Base-by-base conservation (phyloP, 2,797 vertebrate species). In the Ispidina picta region DNA sequence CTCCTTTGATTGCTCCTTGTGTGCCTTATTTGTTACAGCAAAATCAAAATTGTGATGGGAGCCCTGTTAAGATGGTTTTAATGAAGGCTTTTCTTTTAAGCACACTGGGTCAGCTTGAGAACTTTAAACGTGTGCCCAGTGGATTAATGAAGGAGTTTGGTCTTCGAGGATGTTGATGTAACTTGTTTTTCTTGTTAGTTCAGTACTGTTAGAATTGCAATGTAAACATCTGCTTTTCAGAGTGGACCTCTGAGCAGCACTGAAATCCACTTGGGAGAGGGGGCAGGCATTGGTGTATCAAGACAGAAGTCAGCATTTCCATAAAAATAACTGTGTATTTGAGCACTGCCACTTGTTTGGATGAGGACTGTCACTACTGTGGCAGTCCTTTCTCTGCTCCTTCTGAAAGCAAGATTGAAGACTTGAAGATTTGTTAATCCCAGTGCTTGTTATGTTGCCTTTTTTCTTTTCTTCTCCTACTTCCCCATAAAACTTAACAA, bases 141-240 rank as follows among this genome's bases (percentile, higher is more conserved):
- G 75, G 51, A 43, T 86, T 84, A 74, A 63, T 85, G 41, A 71
- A 83, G 72, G 69, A 55, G 31, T 2, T 14, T 8, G 35, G 5
- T 44, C 70, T 80, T 77, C 69, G 52, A 71, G 35, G 46, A 15
- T 59, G 14, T 44, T 62, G 35, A 20, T 69, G 37, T 73, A 60
- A 79, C 58, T 83, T 78, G 59, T 49, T 85, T 71, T 87, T 43
- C 29, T 48, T 63, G 13, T 74, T 56, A 21, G 39, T 75, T 74
- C 29, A 83, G 43, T 69, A 7, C 39, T 72, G 41, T 17, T 71
- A 55, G 49, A 90, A 55, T 49, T 69, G 65, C 37, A 77, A 74
- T 83, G 15, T 43, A 79, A 91, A 72, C 15, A 44, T 43, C 74
- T 86, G 43, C 86, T 85, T 75, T 90, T 75, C 46, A 52, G 43